Conservation (phyloP, 2,888 invertebrate genomes). For the Eurytoma adleriae region DNA sequence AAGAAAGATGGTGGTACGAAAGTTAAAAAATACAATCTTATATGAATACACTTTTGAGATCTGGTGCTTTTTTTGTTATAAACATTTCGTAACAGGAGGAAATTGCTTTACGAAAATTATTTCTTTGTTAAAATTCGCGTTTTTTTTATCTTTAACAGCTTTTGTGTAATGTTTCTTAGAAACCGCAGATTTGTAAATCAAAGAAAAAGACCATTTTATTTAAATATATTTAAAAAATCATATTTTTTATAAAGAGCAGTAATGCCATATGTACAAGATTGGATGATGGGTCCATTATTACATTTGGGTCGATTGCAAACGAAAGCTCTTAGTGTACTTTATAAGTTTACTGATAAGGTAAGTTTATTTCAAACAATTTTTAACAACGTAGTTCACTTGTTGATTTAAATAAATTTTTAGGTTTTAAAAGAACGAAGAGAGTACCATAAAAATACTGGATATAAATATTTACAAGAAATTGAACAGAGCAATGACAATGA, state of each 20-base stretch:
- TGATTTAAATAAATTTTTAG: slow-evolving; percentile 27
- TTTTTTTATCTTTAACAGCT: not conserved
- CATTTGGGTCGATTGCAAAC: slow-evolving; percentile 77
- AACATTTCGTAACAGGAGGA: too few relatives aligned
- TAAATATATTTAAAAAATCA: not conserved
- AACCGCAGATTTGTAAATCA: too few relatives aligned
- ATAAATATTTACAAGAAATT: slow-evolving; percentile 49
- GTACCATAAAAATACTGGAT: slow-evolving; percentile 52
- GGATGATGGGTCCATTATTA: slow-evolving; percentile 23
- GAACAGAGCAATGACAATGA: slow-evolving; percentile 7
- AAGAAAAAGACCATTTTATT: too few relatives aligned
- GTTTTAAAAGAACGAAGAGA: slow-evolving; percentile 56
- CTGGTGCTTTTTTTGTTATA: too few relatives aligned
- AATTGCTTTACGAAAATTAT: too few relatives aligned
- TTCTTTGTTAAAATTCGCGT: too few relatives aligned
- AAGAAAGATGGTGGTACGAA: too few relatives aligned
- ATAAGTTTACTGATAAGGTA: slow-evolving; percentile 78
- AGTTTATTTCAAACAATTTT: not conserved
- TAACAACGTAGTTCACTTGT: not conserved
- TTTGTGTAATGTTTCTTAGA: not conserved
- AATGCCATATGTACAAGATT: slow-evolving; percentile 71
- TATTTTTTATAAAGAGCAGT: slow-evolving; percentile 72
- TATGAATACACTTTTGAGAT: too few relatives aligned
- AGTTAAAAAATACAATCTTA: too few relatives aligned
- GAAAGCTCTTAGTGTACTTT: slow-evolving; percentile 76